phyloP scores from a whole-genome alignment of 2,797 vertebrate genomes.

The Spinibarbus caldwelli region DNA sequence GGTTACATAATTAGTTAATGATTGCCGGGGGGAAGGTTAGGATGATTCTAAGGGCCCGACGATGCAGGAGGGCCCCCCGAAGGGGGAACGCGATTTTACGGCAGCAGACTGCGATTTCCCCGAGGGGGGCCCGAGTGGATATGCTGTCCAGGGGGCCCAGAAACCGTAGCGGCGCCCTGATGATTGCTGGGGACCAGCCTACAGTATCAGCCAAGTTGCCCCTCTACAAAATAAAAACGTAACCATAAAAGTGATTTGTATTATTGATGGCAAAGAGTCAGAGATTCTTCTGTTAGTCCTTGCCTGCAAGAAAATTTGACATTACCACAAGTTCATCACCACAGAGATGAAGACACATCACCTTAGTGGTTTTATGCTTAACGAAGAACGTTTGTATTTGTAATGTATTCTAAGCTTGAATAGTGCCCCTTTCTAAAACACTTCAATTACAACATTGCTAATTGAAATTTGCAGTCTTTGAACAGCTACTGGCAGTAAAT shows the following conservation, averaged over 20 bases:
- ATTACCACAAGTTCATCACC: background rate
- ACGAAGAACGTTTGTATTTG: background rate
- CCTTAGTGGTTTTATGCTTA: background rate
- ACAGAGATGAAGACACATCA: constrained; percentile 18
- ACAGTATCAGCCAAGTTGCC: background rate
- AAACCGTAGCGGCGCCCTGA: no score
- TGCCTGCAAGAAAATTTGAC: background rate
- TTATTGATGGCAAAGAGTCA: constrained; percentile 3
- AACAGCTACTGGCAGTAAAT: constrained; percentile 7
- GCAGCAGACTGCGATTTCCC: no score
- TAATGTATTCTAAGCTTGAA: background rate
- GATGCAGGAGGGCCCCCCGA: no score
- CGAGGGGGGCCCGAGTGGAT: no score
- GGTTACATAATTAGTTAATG: background rate
- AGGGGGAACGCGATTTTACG: no score
- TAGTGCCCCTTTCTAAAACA: background rate
- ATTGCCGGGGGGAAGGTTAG: no score
- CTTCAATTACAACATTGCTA: background rate
- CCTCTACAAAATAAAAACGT: background rate
- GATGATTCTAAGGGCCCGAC: no score
- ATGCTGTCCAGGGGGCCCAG: no score
- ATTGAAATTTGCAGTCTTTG: background rate
- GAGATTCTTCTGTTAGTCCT: background rate
- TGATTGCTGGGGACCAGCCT: background rate
- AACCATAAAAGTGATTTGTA: constrained; percentile 25